These are phyloP conservation scores for Eilema depressum DNA, from an alignment of 2,888 invertebrate species.

Conservation along the genomic window DNA sequence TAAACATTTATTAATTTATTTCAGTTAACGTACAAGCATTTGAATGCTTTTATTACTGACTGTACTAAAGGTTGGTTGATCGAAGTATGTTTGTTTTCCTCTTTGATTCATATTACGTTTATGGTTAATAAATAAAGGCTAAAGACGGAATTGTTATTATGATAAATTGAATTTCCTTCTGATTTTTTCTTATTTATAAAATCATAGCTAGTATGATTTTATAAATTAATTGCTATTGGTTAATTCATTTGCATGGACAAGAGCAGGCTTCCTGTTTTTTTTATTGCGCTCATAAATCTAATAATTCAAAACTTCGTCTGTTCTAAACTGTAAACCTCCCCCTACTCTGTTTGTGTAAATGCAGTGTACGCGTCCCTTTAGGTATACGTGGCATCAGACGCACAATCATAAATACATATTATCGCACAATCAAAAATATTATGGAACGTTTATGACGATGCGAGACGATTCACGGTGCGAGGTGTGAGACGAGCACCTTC, in stretches of 20 bases:
- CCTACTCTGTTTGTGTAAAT: no score
- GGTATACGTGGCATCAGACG: no score
- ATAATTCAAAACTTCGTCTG: no score
- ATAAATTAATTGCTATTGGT: neutral
- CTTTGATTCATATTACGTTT: constrained; percentile 39
- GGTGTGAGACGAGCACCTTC: no score
- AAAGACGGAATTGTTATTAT: constrained; percentile 67
- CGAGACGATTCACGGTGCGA: no score
- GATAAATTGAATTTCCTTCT: constrained; percentile 70
- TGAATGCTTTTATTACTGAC: neutral
- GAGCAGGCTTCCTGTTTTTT: no score
- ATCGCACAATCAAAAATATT: no score
- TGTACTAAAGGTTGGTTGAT: constrained; percentile 14
- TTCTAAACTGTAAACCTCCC: no score
- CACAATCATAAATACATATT: no score
- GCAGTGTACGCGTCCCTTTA: no score
- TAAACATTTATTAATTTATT: neutral
- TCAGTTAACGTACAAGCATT: neutral
- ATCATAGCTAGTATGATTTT: neutral
- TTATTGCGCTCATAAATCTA: no score
- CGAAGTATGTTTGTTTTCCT: constrained; percentile 28
- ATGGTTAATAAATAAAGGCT: constrained; percentile 57
- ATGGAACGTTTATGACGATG: no score
- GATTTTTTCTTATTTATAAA: constrained; percentile 62
- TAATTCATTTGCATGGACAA: neutral